Evolutionary conservation across 2,888 invertebrate species (phyloP), one percentile per base, ranked within the genome.

Genomic region (Xestia ashworthii): DNA sequence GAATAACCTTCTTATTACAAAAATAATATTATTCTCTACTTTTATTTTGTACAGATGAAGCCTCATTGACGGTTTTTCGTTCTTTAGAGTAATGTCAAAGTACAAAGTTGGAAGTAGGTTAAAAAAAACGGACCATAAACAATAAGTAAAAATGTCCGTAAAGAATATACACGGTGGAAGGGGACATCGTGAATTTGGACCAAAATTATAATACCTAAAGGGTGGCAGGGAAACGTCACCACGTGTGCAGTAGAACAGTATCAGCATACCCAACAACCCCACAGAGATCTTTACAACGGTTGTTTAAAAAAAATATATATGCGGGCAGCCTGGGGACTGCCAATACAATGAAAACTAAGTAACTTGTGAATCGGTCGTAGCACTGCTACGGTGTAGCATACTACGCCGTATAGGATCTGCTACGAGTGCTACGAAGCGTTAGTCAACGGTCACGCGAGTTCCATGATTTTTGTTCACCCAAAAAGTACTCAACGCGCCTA

Each of bases 21-120:
- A 94, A 93, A 94, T 93, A 93, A 91, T 87, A 87, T 83, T 87
- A 87, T 83, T 89, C 80, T 85, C 84, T 87, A 89, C 71, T 74
- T 82, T 76, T 89, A 88, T 85, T 93, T 93, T 93, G 93, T 93
- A 93, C 92, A 91, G 85, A 88, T 88, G 83, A 83, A 92, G 89
- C 90, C 90, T 91, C 91, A 78, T 79, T 76, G 78, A 55, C 80
- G 48, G 32, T 76, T 50, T 66, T 80, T 79, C 78, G 69, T 77
- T 79, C 64, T 69, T 73, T 22, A 0, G 41, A 16, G 25, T 58
- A 62, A 66, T 78, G 22, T 70, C 25, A 25, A 53, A 44, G 44
- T 32, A 69, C 55, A 71, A 48, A 48, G 14, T 71, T 60, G 6
- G 44, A 53, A 73, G 5, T 53, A 38, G 48, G 44, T 70, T 44